Evolutionary conservation across 1,140 invertebrate species (phyloP).

Genomic region (Drosophila ercepeae): DNA sequence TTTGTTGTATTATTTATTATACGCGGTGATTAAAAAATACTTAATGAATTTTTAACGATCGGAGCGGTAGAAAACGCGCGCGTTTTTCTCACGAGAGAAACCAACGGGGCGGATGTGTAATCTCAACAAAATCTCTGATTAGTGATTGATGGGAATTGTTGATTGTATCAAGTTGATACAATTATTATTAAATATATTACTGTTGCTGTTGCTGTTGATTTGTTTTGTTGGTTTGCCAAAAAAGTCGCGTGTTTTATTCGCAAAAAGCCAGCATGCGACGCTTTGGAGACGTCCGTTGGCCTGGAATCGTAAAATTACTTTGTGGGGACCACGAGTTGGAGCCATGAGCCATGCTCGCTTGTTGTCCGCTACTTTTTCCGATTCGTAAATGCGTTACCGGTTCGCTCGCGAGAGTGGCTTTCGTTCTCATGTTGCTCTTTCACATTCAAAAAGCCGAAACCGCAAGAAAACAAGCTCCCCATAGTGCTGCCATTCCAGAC

Average conservation of each 20-base stretch:
- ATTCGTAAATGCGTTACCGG: too few species aligned
- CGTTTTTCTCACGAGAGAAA: slow-evolving; percentile 20
- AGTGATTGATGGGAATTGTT: background rate
- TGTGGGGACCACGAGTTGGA: slow-evolving; percentile 16
- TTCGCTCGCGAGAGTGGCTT: slow-evolving; percentile 5
- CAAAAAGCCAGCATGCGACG: slow-evolving; percentile 15
- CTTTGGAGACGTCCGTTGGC: slow-evolving; percentile 48
- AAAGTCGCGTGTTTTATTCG: slow-evolving; percentile 43
- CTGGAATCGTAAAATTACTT: background rate
- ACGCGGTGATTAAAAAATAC: slow-evolving; percentile 49
- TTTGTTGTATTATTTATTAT: slow-evolving; percentile 47
- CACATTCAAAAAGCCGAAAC: slow-evolving; percentile 39
- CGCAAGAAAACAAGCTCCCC: slow-evolving; percentile 33
- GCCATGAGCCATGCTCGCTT: too few species aligned
- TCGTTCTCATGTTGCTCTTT: too few species aligned
- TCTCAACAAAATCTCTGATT: background rate
- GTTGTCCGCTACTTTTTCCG: too few species aligned
- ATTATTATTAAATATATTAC: background rate
- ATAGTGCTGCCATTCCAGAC: background rate
- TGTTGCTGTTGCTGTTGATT: background rate
- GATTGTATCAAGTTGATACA: background rate
- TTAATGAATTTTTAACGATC: slow-evolving; percentile 73
- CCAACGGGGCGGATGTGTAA: slow-evolving; percentile 4
- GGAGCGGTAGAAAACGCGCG: slow-evolving; percentile 54
- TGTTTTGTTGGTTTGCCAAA: background rate